These are phyloP conservation scores for Lasioglossum pauxillum DNA, from an alignment of 2,888 invertebrate genomes.

Conservation along the genomic window DNA sequence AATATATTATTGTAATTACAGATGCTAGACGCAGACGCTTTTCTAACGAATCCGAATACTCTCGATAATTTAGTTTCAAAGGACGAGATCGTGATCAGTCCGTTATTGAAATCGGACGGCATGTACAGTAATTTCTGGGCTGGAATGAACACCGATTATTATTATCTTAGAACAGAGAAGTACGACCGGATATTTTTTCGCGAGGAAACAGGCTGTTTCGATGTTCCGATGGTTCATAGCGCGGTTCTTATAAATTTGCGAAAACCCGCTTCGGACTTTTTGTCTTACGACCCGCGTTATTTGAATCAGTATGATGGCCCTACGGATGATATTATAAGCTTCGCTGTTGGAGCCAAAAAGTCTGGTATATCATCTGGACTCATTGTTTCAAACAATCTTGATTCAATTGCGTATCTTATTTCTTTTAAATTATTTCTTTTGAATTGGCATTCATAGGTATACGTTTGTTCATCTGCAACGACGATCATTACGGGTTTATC, in stretches of 20 bases:
- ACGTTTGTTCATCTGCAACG: constrained; percentile 92
- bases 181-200: constrained; percentile 92
- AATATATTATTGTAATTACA: constrained; percentile 78
- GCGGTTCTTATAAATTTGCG: constrained; percentile 93
- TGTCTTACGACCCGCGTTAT: constrained; percentile 91
- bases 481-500: constrained; percentile 92
- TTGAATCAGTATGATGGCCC: constrained; percentile 90
- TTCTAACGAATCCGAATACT: constrained; percentile 89
- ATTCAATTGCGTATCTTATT: neutral
- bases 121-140: constrained; percentile 98
- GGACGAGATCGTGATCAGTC: constrained; percentile 89
- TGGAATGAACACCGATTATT: constrained; percentile 94
- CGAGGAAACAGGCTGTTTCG: constrained; percentile 90
- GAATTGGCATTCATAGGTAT: constrained; percentile 84
- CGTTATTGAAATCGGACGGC: constrained; percentile 94
- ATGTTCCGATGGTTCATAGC: constrained; percentile 96
- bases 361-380: constrained; percentile 84
- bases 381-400: neutral
- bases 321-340: constrained; percentile 96
- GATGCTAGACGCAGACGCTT: constrained; percentile 94
- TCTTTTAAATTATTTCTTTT: neutral
- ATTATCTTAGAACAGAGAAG: constrained; percentile 93
- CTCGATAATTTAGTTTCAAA: constrained; percentile 88
- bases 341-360: constrained; percentile 92
- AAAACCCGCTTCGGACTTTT: constrained; percentile 85